Percentiles rank a stretch among this genome's conserved stretches.
phyloP scores from a whole-genome alignment of 2,113 vertebrate species.

The Corythaixoides concolor region DNA sequence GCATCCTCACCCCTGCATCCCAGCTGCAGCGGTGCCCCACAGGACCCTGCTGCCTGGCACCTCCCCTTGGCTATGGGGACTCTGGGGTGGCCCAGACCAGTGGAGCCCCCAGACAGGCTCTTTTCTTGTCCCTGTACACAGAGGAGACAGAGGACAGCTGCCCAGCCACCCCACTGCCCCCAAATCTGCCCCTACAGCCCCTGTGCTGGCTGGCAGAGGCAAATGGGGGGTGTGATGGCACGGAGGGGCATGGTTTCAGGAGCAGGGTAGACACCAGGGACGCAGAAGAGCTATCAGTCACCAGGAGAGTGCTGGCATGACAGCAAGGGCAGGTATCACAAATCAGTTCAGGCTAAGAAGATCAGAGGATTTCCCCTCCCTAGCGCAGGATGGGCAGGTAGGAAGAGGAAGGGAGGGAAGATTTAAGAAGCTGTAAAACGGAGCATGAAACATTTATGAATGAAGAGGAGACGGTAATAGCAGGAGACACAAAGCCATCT shows the following conservation, averaged over 20 bases:
- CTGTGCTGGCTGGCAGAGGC: neutral
- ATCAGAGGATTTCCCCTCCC: neutral
- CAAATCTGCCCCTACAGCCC: neutral
- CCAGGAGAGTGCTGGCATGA: neutral
- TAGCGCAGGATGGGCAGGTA: neutral
- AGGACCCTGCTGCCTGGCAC: too few species aligned
- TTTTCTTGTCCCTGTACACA: neutral
- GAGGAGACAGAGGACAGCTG: neutral
- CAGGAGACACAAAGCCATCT: neutral
- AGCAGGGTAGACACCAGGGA: neutral
- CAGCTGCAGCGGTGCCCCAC: too few species aligned
- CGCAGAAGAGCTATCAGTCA: neutral
- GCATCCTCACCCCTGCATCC: neutral
- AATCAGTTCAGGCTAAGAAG: neutral
- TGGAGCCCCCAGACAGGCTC: neutral
- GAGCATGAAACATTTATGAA: neutral
- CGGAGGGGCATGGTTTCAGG: neutral
- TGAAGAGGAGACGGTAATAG: neutral
- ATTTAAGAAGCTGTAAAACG: neutral
- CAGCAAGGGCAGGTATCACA: accelerated
- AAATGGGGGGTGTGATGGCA: neutral
- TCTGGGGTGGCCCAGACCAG: neutral
- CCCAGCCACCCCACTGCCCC: neutral
- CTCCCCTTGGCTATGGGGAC: neutral
- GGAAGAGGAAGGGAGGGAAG: neutral